These are phyloP conservation scores for Spheniscus mendiculus DNA, from an alignment of 2,113 vertebrate genomes.

Conservation along the genomic window DNA sequence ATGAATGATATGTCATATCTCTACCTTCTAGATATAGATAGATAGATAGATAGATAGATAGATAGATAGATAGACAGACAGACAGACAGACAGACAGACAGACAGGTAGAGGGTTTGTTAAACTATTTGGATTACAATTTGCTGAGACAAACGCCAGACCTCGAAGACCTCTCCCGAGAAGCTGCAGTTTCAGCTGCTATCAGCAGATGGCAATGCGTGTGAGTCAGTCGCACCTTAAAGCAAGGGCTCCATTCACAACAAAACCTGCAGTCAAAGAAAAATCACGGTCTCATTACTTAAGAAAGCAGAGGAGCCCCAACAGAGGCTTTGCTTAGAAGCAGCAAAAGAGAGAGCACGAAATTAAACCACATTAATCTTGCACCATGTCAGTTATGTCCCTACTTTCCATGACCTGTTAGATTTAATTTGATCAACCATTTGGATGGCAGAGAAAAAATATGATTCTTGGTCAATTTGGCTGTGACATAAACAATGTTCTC, in stretches of 20 bases:
- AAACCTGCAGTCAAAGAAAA: background rate
- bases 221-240: background rate
- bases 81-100: accelerated
- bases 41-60: background rate
- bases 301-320: background rate
- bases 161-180: background rate
- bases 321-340: background rate
- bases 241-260: background rate
- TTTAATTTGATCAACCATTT: background rate
- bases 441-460: background rate
- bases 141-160: background rate
- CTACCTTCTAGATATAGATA: background rate
- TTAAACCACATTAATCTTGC: background rate
- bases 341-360: background rate
- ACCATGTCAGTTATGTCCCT: accelerated
- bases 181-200: background rate
- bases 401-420: background rate
- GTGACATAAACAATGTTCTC: background rate
- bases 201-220: background rate
- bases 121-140: background rate
- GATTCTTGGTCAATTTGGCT: background rate
- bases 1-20: background rate
- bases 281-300: accelerated
- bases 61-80: too few relatives aligned
- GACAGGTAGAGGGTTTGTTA: background rate